Conservation (phyloP, 2,113 vertebrate species). For the Canis aureus region DNA sequence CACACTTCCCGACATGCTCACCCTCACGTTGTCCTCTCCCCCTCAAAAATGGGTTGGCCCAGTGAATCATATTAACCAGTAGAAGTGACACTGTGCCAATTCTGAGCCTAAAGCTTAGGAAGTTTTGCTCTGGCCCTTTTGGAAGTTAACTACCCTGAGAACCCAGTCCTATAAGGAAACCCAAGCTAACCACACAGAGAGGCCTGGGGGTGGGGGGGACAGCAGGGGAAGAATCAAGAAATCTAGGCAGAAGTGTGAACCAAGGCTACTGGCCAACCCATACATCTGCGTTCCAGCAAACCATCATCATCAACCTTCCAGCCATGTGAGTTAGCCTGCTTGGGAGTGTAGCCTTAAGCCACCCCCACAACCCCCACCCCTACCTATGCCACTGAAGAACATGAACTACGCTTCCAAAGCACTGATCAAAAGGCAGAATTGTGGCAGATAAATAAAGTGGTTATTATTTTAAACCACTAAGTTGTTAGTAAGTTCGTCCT, state of each 20-base stretch:
- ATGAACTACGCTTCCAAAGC: background rate
- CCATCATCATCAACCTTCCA: background rate
- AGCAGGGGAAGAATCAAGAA: background rate
- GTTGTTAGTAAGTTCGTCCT: background rate
- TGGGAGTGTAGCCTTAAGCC: background rate
- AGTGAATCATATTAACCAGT: background rate
- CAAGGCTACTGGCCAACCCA: background rate
- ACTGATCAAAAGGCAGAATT: background rate
- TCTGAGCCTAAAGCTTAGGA: background rate
- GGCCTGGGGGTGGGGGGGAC: no score
- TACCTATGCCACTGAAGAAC: background rate
- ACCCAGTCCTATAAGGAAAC: background rate
- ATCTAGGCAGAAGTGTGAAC: background rate
- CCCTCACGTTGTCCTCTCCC: background rate
- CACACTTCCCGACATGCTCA: background rate
- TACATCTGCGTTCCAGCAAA: background rate
- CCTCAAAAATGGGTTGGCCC: background rate
- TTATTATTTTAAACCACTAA: background rate
- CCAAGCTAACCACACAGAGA: background rate
- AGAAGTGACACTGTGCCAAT: background rate
- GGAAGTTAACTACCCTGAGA: background rate
- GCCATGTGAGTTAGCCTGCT: background rate
- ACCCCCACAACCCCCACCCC: background rate
- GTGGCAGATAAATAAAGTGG: background rate
- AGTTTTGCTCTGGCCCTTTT: background rate